Conservation (phyloP, 2,888 invertebrate species). For the Sepioteuthis lessoniana region DNA sequence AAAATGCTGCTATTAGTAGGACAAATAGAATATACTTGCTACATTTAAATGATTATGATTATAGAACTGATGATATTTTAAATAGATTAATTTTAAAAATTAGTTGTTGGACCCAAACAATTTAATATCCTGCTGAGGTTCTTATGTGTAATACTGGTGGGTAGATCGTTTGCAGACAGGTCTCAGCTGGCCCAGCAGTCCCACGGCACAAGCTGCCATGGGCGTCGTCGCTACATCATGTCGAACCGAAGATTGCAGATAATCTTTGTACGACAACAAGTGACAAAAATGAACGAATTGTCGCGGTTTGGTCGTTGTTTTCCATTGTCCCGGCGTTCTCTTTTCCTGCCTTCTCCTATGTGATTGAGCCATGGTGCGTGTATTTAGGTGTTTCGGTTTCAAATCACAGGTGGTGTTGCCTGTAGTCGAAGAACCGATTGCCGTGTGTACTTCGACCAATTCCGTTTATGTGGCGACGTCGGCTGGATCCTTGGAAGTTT, state of each 20-base stretch:
- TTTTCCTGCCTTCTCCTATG: neutral
- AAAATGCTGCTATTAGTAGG: too few species aligned
- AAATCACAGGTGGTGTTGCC: slow-evolving; percentile 43
- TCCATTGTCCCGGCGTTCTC: neutral
- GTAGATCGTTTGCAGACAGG: neutral
- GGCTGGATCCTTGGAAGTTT: neutral
- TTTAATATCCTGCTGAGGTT: neutral
- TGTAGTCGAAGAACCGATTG: slow-evolving; percentile 46
- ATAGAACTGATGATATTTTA: neutral
- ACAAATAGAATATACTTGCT: too few species aligned
- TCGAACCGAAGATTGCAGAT: too few species aligned
- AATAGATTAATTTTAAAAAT: neutral
- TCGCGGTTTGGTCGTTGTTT: neutral
- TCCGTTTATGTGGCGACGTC: slow-evolving; percentile 42
- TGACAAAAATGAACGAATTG: slow-evolving; percentile 23
- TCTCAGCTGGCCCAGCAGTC: neutral
- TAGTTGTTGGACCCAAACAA: neutral
- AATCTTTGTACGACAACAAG: neutral
- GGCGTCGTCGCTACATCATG: slow-evolving; percentile 15
- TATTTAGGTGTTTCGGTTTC: slow-evolving; percentile 46
- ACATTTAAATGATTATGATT: neutral
- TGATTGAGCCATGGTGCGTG: slow-evolving; percentile 42
- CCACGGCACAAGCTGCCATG: slow-evolving; percentile 33
- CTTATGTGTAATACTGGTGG: neutral
- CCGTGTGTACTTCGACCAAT: slow-evolving; percentile 35